Conservation (phyloP, 1,140 invertebrate species). For the Drosophila insularis region DNA sequence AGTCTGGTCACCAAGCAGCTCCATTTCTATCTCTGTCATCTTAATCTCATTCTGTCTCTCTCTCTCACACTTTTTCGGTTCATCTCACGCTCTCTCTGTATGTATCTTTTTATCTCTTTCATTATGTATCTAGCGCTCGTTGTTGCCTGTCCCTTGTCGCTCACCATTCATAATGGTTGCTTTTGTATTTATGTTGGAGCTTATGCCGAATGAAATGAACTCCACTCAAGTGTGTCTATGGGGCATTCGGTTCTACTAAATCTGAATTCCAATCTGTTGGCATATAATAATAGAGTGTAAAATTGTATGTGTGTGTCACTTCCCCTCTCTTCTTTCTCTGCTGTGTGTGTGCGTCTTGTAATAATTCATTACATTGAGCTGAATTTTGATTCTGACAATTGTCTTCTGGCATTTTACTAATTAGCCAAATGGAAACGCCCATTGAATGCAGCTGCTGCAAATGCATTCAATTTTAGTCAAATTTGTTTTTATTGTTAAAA, state of each 20-base stretch:
- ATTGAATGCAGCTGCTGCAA: not conserved
- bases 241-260: not conserved
- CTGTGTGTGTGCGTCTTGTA: not conserved
- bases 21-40: not conserved
- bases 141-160: slow-evolving; percentile 2
- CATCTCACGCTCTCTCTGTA: not conserved
- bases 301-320: not conserved
- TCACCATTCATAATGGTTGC: slow-evolving; percentile 3
- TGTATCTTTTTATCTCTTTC: not conserved
- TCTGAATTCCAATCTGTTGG: slow-evolving; percentile 7
- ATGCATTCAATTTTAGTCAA: not conserved
- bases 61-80: not conserved
- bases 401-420: slow-evolving; percentile 8
- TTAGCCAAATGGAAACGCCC: slow-evolving; percentile 3
- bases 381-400: slow-evolving; percentile 4
- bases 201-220: slow-evolving; percentile 13
- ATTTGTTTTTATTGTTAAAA: not conserved
- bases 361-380: not conserved
- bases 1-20: not conserved
- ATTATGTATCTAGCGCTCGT: not conserved
- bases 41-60: not conserved
- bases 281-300: slow-evolving; percentile 8
- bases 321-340: too few relatives aligned
- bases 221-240: slow-evolving; percentile 10
- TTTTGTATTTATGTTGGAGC: slow-evolving; percentile 14